Conservation (phyloP, 2,888 invertebrate species). For the Idaea dimidiata region DNA sequence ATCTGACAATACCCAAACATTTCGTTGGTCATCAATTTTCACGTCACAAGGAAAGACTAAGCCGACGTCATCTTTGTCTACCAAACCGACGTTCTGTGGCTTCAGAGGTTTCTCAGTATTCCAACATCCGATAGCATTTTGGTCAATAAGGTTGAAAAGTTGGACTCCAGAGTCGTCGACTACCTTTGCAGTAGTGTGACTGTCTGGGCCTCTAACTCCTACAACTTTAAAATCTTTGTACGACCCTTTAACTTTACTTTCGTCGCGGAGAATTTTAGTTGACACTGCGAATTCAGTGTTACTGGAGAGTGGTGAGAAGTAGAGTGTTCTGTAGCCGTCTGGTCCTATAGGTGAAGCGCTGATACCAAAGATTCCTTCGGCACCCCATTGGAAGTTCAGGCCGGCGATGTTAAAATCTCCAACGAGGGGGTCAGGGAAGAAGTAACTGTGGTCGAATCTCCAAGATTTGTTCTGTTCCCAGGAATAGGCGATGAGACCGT, state of each 20-base stretch:
- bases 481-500: conserved; percentile 89
- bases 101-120: conserved; percentile 84
- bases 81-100: conserved; percentile 84
- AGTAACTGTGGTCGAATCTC: conserved; percentile 89
- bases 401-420: conserved; percentile 90
- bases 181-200: conserved; percentile 87
- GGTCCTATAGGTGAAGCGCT: conserved; percentile 84
- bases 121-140: conserved; percentile 92
- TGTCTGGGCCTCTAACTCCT: conserved; percentile 83
- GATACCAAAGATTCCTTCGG: conserved; percentile 91
- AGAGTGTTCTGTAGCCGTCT: conserved; percentile 86
- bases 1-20: conserved; percentile 91
- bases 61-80: conserved; percentile 87
- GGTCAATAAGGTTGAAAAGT: conserved; percentile 89
- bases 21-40: conserved; percentile 85
- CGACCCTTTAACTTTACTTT: conserved; percentile 83
- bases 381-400: conserved; percentile 91
- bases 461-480: conserved; percentile 89
- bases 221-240: conserved; percentile 86
- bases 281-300: conserved; percentile 89
- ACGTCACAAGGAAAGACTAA: conserved; percentile 90
- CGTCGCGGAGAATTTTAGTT: conserved; percentile 86
- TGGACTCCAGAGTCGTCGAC: conserved; percentile 88
- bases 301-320: conserved; percentile 90
- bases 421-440: conserved; percentile 89